Conservation (phyloP, 2,888 invertebrate species). For the Ferdinandea cuprea region DNA sequence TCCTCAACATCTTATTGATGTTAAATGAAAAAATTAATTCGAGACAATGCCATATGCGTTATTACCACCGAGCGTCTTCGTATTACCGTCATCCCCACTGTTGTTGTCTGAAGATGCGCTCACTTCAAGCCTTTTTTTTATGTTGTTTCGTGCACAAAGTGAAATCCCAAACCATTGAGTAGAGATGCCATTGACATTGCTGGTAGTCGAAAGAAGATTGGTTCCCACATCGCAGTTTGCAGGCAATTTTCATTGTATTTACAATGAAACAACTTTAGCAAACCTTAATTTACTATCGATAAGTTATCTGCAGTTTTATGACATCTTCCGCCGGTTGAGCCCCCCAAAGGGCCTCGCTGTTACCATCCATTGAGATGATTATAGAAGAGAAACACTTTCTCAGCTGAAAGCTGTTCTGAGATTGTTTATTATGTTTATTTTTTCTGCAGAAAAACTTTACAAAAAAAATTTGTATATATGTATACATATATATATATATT, state of each 20-base stretch:
- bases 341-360: slow-evolving; percentile 36
- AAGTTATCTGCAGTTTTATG: slow-evolving; percentile 3
- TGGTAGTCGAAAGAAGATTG: slow-evolving; percentile 5
- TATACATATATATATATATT: not conserved
- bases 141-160: slow-evolving; percentile 40
- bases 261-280: slow-evolving; percentile 17
- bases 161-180: slow-evolving; percentile 63
- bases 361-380: not conserved
- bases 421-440: slow-evolving; percentile 4
- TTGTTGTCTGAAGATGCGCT: slow-evolving; percentile 39
- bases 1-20: slow-evolving; percentile 14
- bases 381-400: slow-evolving; percentile 31
- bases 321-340: not conserved
- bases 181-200: slow-evolving; percentile 68
- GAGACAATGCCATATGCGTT: slow-evolving; percentile 29
- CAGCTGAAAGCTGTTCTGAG: slow-evolving; percentile 3
- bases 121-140: slow-evolving; percentile 17
- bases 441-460: slow-evolving; percentile 1
- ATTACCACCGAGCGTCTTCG: slow-evolving; percentile 24
- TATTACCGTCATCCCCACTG: not conserved
- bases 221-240: slow-evolving; percentile 39
- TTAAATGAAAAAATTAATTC: slow-evolving; percentile 62
- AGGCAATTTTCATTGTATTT: slow-evolving; percentile 17
- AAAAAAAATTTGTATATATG: not conserved
- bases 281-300: slow-evolving; percentile 23